phyloP scores from a whole-genome alignment of 2,888 invertebrate genomes.

The Eupithecia subfuscata region DNA sequence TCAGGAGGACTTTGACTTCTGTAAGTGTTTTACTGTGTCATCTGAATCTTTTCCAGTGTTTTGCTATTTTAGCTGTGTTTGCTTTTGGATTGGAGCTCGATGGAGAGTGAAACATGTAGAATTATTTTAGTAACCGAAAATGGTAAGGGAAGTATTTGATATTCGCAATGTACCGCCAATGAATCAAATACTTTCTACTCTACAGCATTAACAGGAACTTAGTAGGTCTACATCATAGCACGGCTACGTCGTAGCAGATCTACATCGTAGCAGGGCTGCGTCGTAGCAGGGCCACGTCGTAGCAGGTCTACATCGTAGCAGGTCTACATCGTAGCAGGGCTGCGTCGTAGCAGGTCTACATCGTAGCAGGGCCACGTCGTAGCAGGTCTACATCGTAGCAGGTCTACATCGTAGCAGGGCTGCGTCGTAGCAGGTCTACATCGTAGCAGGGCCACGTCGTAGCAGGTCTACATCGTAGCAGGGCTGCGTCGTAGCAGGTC shows the following conservation, averaged over 20 bases:
- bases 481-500: not conserved
- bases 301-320: not conserved
- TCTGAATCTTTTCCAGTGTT: not conserved
- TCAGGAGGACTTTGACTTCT: conserved; percentile 90
- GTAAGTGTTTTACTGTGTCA: conserved; percentile 79
- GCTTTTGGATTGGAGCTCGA: no score
- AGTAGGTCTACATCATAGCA: not conserved
- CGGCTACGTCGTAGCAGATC: not conserved
- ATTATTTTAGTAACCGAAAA: no score
- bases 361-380: not conserved
- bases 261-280: not conserved
- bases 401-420: not conserved
- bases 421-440: not conserved
- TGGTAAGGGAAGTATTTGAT: not conserved
- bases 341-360: not conserved
- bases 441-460: not conserved
- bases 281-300: not conserved
- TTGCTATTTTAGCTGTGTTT: no score
- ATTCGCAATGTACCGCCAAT: not conserved
- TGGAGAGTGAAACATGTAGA: no score
- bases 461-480: not conserved
- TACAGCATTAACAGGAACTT: no score
- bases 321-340: not conserved
- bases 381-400: not conserved
- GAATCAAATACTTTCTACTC: not conserved